A percentile compares a stretch with the other conserved stretches of the same genome.
phyloP scores from a whole-genome alignment of 2,113 vertebrate species.

The Gymnocephalus cernua region DNA sequence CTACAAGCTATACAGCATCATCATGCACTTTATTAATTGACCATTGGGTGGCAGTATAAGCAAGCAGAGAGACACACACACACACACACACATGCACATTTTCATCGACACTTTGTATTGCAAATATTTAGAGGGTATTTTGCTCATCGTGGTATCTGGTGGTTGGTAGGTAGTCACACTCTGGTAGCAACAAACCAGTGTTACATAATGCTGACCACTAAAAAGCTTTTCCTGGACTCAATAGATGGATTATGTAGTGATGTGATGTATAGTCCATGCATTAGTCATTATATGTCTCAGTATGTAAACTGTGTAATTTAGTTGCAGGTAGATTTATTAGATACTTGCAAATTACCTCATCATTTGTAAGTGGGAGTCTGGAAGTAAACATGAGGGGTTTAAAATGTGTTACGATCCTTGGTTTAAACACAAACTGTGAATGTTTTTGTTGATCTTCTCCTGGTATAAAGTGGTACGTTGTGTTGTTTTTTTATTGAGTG shows the following conservation, averaged over 20 bases:
- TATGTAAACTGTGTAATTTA: slow-evolving; percentile 18
- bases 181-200: slow-evolving; percentile 60
- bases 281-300: not conserved
- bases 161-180: slow-evolving; percentile 61
- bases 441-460: slow-evolving; percentile 22
- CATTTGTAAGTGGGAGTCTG: slow-evolving; percentile 12
- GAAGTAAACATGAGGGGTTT: slow-evolving; percentile 20
- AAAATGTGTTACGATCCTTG: not conserved
- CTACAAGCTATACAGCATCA: not conserved
- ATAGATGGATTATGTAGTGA: slow-evolving; percentile 42
- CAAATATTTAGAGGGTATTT: slow-evolving; percentile 61
- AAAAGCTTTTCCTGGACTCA: slow-evolving; percentile 44
- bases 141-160: slow-evolving; percentile 51
- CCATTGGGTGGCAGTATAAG: slow-evolving; percentile 60
- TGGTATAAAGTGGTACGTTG: slow-evolving; percentile 3
- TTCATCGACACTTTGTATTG: slow-evolving; percentile 40
- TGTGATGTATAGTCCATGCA: not conserved
- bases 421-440: slow-evolving; percentile 31
- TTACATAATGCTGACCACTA: slow-evolving; percentile 60
- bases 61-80: slow-evolving; percentile 26
- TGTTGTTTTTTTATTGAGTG: slow-evolving; percentile 41
- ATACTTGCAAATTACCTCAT: slow-evolving; percentile 9
- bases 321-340: not conserved
- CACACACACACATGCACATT: not conserved
- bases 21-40: slow-evolving; percentile 10